Conservation (phyloP, 1,140 invertebrate species). For the Caenorhabditis latens region DNA sequence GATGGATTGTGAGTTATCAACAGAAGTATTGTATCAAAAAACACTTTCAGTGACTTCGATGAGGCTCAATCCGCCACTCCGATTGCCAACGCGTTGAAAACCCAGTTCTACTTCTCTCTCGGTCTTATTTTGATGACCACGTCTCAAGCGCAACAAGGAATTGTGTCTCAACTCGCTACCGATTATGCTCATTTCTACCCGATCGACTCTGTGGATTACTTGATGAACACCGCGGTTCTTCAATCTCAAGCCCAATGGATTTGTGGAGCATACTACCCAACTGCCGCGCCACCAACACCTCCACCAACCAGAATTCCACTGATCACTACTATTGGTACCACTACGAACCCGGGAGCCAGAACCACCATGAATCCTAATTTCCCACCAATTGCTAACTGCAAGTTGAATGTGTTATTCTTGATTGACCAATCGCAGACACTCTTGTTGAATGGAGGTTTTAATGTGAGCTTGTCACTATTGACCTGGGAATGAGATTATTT, state of each 20-base stretch:
- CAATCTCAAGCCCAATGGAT: conserved; percentile 51
- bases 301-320: conserved; percentile 29
- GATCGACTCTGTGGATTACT: conserved; percentile 20
- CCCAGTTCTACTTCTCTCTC: conserved; percentile 19
- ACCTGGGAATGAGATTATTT: too few relatives aligned
- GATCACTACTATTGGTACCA: conserved; percentile 2
- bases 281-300: conserved; percentile 16
- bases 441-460: not conserved
- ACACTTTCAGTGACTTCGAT: conserved; percentile 47
- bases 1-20: conserved; percentile 55
- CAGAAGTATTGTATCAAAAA: too few relatives aligned
- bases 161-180: not conserved
- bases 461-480: not conserved
- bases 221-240: conserved; percentile 15
- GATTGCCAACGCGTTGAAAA: conserved; percentile 40
- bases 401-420: conserved; percentile 16
- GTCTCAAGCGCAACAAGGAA: conserved; percentile 9
- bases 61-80: not conserved
- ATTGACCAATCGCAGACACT: conserved; percentile 42
- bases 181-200: conserved; percentile 3
- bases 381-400: conserved; percentile 2
- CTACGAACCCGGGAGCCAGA: not conserved
- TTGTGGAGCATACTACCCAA: conserved; percentile 26
- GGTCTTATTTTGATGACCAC: conserved; percentile 29
- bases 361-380: not conserved